Base-by-base conservation (phyloP, 2,113 vertebrate genomes). In the Galeopterus variegatus region DNA sequence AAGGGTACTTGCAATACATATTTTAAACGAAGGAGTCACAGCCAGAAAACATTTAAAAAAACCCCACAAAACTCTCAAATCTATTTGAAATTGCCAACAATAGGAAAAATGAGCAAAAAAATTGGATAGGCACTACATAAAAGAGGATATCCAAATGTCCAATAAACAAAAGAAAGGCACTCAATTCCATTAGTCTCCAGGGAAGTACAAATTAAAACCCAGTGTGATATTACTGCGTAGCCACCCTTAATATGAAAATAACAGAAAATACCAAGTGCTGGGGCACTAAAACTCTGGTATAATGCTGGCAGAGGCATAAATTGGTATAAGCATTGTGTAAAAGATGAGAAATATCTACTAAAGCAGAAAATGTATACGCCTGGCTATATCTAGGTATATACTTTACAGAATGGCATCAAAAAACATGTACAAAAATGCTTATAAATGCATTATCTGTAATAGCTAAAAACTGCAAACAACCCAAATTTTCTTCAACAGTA, bases 151-250 rank as follows among this genome's bases (percentile, higher is more conserved):
- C 4, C 14, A 85, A 88, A 84, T 36, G 18, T 18, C 60, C 45
- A 94, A 77, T 70, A 85, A 94, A 85, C 72, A 86, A 84, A 69
- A 90, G 60, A 84, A 64, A 90, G 24, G 0, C 65, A 94, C 17
- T 96, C 31, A 81, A 41, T 21, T 82, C 33, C 54, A 64, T 85
- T 92, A 88, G 19, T 77, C 50, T 84, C 21, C 52, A 73, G 12
- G 3, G 17, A 76, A 95, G 72, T 86, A 65, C 14, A 82, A 94
- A 77, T 82, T 56, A 80, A 88, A 88, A 69, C 15, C 33, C 12
- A 26, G 36, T 73, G 56, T 64, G 21, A n/a, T 26, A 56, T 23
- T 67, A 69, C 14, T n/a, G 1, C n/a, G 82, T 6, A 28, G 56
- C 7, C 13, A 65, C 31, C 18, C 13, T 75, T 88, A 69, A 62